Evolutionary conservation across 2,888 invertebrate species (phyloP).

Genomic region (Cynaeus angustus): DNA sequence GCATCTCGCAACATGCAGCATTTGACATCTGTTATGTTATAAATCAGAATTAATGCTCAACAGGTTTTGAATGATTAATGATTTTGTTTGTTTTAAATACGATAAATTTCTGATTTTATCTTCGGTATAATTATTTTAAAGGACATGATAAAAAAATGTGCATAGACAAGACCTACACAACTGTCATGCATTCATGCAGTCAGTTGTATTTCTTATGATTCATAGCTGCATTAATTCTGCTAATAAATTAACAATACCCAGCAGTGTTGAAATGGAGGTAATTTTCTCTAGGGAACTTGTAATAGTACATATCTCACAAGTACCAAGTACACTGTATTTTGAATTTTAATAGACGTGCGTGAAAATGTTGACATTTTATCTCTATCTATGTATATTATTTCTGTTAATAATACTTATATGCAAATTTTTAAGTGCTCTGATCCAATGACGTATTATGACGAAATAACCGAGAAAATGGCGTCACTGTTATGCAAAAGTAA

Average conservation of each 20-base stretch:
- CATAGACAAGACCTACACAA: conserved; percentile 37
- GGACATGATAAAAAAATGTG: conserved; percentile 2
- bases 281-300: conserved; percentile 66
- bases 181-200: conserved; percentile 11
- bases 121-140: conserved; percentile 22
- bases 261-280: conserved; percentile 61
- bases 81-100: conserved; percentile 31
- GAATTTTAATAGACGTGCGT: conserved; percentile 46
- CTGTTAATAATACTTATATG: conserved; percentile 41
- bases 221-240: conserved; percentile 47
- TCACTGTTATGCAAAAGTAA: conserved; percentile 3
- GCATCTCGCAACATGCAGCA: conserved; percentile 7
- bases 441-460: conserved; percentile 14
- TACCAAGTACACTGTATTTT: conserved; percentile 46
- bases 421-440: conserved; percentile 36
- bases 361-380: conserved; percentile 50
- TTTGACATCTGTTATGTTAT: conserved; percentile 15
- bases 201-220: conserved; percentile 39
- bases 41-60: conserved; percentile 32
- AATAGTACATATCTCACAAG: conserved; percentile 58
- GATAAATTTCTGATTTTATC: conserved; percentile 41
- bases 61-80: conserved; percentile 35
- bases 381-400: conserved; percentile 31
- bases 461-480: conserved; percentile 10
- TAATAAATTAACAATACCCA: conserved; percentile 51